phyloP scores from a whole-genome alignment of 2,797 vertebrate species.

The Ficedula albicollis region DNA sequence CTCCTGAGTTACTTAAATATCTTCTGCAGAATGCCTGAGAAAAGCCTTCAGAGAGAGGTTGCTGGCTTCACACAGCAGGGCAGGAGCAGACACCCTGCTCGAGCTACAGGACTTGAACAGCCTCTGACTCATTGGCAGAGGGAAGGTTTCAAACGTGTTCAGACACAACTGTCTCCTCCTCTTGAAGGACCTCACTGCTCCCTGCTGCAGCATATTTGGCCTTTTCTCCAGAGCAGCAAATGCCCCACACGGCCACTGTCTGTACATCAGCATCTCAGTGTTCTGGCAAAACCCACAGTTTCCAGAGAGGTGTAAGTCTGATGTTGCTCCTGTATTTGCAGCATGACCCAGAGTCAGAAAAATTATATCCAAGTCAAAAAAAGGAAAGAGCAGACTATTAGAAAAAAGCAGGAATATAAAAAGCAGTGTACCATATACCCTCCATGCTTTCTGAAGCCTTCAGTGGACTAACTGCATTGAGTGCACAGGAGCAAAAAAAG shows the following conservation, averaged over 20 bases:
- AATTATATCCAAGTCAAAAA: neutral
- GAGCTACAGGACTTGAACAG: neutral
- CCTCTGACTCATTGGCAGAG: conserved; percentile 20
- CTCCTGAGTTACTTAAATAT: neutral
- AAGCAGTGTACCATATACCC: neutral
- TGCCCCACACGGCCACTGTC: neutral
- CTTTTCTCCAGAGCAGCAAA: neutral
- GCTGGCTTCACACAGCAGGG: neutral
- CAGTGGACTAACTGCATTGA: neutral
- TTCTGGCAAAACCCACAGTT: neutral
- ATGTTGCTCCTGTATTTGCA: neutral
- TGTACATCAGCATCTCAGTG: neutral
- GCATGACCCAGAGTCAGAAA: neutral
- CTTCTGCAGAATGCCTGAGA: neutral
- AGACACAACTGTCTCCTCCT: conserved; percentile 12
- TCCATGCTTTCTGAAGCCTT: neutral
- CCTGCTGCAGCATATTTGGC: neutral
- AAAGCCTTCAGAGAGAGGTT: neutral
- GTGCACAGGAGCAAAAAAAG: neutral
- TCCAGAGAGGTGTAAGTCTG: neutral
- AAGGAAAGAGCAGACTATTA: neutral
- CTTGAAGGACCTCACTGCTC: neutral
- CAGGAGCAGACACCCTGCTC: neutral
- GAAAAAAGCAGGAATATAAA: neutral
- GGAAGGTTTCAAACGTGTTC: neutral